Evolutionary conservation across 2,113 vertebrate genomes (phyloP).

Genomic region (Hiodon tergisus): DNA sequence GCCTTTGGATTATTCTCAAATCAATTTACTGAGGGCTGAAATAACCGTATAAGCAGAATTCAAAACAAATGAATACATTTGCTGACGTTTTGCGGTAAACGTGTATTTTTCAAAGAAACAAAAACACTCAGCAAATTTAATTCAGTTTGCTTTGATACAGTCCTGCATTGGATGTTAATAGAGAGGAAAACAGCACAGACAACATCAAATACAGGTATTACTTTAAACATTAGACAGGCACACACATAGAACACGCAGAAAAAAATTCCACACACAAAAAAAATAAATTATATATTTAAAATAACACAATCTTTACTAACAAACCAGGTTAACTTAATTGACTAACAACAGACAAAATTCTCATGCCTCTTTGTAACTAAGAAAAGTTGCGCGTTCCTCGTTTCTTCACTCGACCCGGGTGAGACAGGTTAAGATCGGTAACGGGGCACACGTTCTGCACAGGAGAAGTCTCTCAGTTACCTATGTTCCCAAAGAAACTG

Average conservation of each 20-base stretch:
- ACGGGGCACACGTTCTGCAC: neutral
- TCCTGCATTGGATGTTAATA: constrained; percentile 8
- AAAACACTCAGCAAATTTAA: neutral
- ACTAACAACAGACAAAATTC: too few relatives aligned
- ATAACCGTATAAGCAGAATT: neutral
- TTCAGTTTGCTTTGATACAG: constrained; percentile 6
- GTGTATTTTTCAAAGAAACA: neutral
- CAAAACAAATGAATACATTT: constrained; percentile 6
- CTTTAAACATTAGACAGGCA: neutral
- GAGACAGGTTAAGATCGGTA: neutral
- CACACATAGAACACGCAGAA: neutral
- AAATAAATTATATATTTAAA: too few relatives aligned
- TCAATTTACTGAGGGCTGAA: constrained; percentile 18
- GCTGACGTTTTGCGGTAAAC: neutral
- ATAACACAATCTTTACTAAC: too few relatives aligned
- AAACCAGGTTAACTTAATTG: too few relatives aligned
- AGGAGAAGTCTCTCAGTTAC: constrained; percentile 56
- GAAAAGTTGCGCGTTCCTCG: too few relatives aligned
- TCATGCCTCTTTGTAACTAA: too few relatives aligned
- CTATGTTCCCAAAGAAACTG: constrained; percentile 88
- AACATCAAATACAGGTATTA: neutral
- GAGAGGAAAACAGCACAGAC: too few relatives aligned
- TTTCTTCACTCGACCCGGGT: too few relatives aligned
- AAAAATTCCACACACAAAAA: neutral
- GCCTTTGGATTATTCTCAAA: neutral